Evolutionary conservation across 2,888 invertebrate genomes (phyloP).

Genomic region (Limnephilus auricula): DNA sequence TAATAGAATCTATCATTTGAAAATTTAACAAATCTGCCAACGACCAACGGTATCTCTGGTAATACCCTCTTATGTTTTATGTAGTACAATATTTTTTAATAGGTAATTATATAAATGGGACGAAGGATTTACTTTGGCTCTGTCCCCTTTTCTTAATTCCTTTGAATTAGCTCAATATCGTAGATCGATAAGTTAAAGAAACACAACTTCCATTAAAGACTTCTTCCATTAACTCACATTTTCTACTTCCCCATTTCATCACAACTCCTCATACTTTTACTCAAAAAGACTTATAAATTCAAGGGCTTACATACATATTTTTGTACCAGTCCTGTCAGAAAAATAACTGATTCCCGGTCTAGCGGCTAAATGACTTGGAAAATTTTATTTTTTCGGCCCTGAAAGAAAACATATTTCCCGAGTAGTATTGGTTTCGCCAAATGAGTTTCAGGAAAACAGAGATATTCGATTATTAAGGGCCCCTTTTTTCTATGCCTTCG

Average conservation of each 20-base stretch:
- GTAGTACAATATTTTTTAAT: no score
- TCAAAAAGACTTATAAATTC: background rate
- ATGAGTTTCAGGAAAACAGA: background rate
- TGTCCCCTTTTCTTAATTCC: background rate
- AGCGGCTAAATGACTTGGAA: background rate
- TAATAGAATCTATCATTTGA: no score
- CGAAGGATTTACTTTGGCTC: background rate
- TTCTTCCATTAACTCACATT: background rate
- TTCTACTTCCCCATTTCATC: background rate
- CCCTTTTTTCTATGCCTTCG: background rate
- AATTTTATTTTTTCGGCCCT: background rate
- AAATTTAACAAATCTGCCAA: no score
- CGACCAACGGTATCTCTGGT: no score
- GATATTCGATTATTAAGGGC: background rate
- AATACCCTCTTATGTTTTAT: no score
- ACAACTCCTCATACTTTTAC: background rate
- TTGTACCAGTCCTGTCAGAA: background rate
- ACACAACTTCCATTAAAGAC: background rate
- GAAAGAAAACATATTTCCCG: background rate
- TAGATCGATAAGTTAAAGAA: background rate
- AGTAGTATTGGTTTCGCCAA: background rate
- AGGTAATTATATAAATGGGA: no score
- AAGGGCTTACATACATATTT: background rate
- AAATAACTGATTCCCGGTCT: background rate
- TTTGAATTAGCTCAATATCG: background rate